Evolutionary conservation across 2,113 vertebrate species (phyloP).

Genomic region (Sus scrofa): T2T-Sscrofa CM000826.6:141699001-141699500

Average conservation of each 20-base stretch:
- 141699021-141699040: background rate
- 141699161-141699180: background rate
- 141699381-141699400: slow-evolving; percentile 75
- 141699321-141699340: slow-evolving; percentile 66
- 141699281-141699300: slow-evolving; percentile 61
- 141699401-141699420: slow-evolving; percentile 46
- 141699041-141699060: background rate
- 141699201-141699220: slow-evolving; percentile 57
- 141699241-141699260: slow-evolving; percentile 43
- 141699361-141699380: slow-evolving; percentile 52
- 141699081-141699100: slow-evolving; percentile 11
- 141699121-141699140: background rate
- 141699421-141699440: slow-evolving; percentile 47
- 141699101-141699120: background rate
- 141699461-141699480: background rate
- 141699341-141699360: slow-evolving; percentile 62
- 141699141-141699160: slow-evolving; percentile 45
- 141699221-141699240: slow-evolving; percentile 46
- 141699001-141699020: background rate
- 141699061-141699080: background rate
- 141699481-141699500: background rate
- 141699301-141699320: slow-evolving; percentile 74
- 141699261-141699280: slow-evolving; percentile 65
- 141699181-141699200: background rate
- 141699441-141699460: background rate